These are phyloP conservation scores for Seriola dumerili DNA, from an alignment of 2,113 vertebrate genomes.

Conservation along the genomic window DNA sequence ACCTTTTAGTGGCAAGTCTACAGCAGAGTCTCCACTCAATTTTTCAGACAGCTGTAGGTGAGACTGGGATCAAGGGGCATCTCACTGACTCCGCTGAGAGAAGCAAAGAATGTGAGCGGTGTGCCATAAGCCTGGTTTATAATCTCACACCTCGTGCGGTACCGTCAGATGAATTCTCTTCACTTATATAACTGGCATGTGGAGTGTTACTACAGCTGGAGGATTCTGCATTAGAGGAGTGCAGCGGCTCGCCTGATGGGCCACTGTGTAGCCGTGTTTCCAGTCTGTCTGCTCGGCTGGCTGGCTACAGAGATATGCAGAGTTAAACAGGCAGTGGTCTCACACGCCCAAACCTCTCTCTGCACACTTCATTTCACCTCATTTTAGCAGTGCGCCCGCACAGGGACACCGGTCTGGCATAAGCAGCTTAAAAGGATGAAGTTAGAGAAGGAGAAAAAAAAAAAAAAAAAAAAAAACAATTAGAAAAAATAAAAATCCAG, in stretches of 20 bases:
- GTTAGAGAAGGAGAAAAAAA: slow-evolving; percentile 22
- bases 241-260: slow-evolving; percentile 19
- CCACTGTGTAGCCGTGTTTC: slow-evolving; percentile 31
- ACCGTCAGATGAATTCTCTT: slow-evolving; percentile 60
- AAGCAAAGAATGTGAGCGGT: slow-evolving; percentile 31
- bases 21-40: neutral
- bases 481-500: slow-evolving; percentile 1
- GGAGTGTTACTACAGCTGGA: slow-evolving; percentile 50
- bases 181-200: slow-evolving; percentile 67
- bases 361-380: slow-evolving; percentile 69
- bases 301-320: slow-evolving; percentile 49
- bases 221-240: slow-evolving; percentile 43
- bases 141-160: slow-evolving; percentile 72
- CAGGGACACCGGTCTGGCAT: slow-evolving; percentile 40
- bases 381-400: slow-evolving; percentile 47
- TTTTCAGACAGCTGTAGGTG: slow-evolving; percentile 54
- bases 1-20: slow-evolving; percentile 38
- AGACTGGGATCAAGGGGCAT: slow-evolving; percentile 43
- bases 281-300: slow-evolving; percentile 55
- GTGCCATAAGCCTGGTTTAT: slow-evolving; percentile 55
- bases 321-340: slow-evolving; percentile 69
- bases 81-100: slow-evolving; percentile 22
- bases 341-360: slow-evolving; percentile 50
- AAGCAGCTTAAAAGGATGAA: slow-evolving; percentile 67
- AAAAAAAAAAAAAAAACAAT: neutral